Percentiles rank a stretch among this genome's conserved stretches.
Evolutionary conservation across 2,113 vertebrate species (phyloP).

Genomic region (Microcebus ravelobensis): DNA sequence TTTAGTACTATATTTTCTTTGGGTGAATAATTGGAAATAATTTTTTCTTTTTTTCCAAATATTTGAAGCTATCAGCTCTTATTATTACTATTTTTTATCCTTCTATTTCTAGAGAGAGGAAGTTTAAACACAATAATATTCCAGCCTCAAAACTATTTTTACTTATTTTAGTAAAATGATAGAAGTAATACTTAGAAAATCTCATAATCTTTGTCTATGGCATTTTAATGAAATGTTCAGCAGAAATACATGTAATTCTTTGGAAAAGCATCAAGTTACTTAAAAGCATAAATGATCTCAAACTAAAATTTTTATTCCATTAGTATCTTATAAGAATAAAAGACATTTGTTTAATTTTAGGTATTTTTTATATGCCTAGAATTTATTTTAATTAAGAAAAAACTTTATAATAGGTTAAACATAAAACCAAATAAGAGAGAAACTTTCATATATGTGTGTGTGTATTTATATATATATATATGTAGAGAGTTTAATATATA

Average conservation of each 20-base stretch:
- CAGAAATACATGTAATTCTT: neutral
- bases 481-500: too few relatives aligned
- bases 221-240: conserved; percentile 44
- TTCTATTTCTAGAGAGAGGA: neutral
- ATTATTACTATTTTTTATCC: conserved; percentile 29
- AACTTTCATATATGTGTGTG: neutral
- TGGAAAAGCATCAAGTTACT: neutral
- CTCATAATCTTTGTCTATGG: neutral
- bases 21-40: neutral
- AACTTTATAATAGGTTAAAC: neutral
- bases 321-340: neutral
- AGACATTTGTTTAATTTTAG: neutral
- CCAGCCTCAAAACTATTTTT: conserved; percentile 22
- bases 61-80: neutral
- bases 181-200: conserved; percentile 9
- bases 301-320: neutral
- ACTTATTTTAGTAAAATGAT: conserved; percentile 39
- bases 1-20: conserved; percentile 1
- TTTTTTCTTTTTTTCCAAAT: neutral
- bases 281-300: neutral
- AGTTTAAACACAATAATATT: neutral
- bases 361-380: neutral
- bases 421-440: neutral
- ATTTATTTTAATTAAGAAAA: neutral
- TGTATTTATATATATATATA: neutral